Evolutionary conservation across 2,113 vertebrate species (phyloP).

Genomic region (Psilopsiagon aurifrons): DNA sequence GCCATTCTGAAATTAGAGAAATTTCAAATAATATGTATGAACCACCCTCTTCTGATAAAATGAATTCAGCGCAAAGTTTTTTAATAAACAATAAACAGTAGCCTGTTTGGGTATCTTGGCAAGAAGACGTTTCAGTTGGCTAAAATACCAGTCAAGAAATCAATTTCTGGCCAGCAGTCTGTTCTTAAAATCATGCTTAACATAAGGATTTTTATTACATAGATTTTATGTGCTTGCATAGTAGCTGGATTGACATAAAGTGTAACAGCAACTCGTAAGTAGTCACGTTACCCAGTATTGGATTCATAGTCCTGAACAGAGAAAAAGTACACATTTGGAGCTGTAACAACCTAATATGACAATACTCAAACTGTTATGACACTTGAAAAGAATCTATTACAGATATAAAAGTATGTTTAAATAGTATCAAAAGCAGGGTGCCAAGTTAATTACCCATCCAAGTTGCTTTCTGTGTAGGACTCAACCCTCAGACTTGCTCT

Average conservation of each 20-base stretch:
- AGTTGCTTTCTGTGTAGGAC: background rate
- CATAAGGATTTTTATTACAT: background rate
- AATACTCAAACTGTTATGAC: background rate
- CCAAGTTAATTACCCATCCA: background rate
- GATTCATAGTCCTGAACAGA: background rate
- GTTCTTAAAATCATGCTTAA: constrained; percentile 8
- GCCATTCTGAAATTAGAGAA: background rate
- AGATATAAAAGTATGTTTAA: background rate
- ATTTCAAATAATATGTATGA: background rate
- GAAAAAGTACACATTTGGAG: background rate
- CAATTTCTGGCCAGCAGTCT: background rate
- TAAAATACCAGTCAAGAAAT: background rate
- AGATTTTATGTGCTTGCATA: background rate
- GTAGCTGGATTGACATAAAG: constrained; percentile 26
- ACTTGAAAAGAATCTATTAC: background rate
- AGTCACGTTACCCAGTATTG: background rate
- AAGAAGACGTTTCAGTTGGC: background rate
- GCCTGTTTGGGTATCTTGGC: background rate
- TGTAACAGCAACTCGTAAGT: background rate
- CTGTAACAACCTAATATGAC: background rate
- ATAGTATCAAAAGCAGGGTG: constrained; percentile 5
- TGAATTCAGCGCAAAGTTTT: background rate
- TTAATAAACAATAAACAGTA: background rate
- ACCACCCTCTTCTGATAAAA: background rate
- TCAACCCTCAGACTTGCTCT: background rate